A percentile compares a stretch with the other conserved stretches of the same genome.
Evolutionary conservation across 1,140 invertebrate genomes (phyloP).

Genomic region (Diorhabda carinulata): DNA sequence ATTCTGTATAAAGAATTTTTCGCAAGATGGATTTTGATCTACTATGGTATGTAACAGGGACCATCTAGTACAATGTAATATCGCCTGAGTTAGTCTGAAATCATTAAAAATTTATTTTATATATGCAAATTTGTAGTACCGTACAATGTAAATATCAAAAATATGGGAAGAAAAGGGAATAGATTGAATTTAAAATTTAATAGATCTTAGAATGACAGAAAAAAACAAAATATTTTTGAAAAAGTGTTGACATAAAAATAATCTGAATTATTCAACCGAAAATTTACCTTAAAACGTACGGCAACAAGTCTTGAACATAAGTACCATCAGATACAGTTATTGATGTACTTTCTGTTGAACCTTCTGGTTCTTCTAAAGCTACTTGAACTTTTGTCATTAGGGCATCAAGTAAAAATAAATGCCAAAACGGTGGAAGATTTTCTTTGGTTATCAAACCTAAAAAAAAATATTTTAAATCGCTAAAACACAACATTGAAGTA

Average conservation of each 20-base stretch:
- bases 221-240: too few species aligned
- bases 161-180: too few species aligned
- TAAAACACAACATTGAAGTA: background rate
- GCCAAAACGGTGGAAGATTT: constrained; percentile 61
- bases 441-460: constrained; percentile 50
- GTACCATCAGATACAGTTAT: constrained; percentile 24
- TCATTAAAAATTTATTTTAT: background rate
- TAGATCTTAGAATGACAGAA: too few species aligned
- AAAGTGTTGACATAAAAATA: too few species aligned
- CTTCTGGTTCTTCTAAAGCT: constrained; percentile 49
- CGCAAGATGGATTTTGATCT: constrained; percentile 50
- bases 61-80: constrained; percentile 50
- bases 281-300: constrained; percentile 51
- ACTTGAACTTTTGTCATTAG: constrained; percentile 69
- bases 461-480: constrained; percentile 2
- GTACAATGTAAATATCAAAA: too few species aligned
- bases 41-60: constrained; percentile 46
- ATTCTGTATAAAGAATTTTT: constrained; percentile 42
- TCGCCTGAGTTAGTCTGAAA: constrained; percentile 56
- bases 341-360: constrained; percentile 10
- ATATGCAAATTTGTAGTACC: too few species aligned
- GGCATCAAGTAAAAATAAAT: constrained; percentile 63
- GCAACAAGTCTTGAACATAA: constrained; percentile 57
- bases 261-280: too few species aligned
- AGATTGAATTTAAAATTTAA: too few species aligned